phyloP scores from a whole-genome alignment of 2,888 invertebrate species.

The Sthenelais limicola region DNA sequence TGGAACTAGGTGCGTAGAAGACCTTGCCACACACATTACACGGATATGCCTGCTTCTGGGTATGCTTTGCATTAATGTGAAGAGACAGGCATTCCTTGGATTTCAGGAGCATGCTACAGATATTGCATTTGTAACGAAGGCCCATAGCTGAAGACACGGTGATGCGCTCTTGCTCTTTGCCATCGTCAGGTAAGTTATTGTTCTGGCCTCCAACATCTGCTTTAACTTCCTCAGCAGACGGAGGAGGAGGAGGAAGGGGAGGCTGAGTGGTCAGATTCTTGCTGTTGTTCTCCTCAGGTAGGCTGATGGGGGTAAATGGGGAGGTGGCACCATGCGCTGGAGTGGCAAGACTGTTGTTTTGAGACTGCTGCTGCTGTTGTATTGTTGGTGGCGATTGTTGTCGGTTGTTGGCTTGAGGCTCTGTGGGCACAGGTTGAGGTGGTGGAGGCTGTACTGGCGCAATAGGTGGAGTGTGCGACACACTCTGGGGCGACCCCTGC shows the following conservation, averaged over 20 bases:
- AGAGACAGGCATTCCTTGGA: conserved; percentile 41
- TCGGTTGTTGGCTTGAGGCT: neutral
- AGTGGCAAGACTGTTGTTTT: conserved; percentile 15
- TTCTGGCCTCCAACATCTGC: neutral
- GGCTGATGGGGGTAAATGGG: conserved; percentile 26
- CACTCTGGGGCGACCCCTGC: no score
- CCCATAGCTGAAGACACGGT: conserved; percentile 24
- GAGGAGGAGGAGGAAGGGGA: no score
- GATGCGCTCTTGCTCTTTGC: neutral
- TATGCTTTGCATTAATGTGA: conserved; percentile 44
- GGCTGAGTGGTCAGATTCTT: neutral
- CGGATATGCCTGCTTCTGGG: conserved; percentile 44
- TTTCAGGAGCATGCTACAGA: conserved; percentile 41
- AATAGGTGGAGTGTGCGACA: no score
- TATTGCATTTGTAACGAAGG: conserved; percentile 28
- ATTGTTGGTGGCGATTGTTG: neutral
- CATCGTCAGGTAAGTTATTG: neutral
- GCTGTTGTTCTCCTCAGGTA: conserved; percentile 14
- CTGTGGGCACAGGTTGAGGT: neutral
- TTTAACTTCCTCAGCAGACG: conserved; percentile 6
- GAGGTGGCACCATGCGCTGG: conserved; percentile 1
- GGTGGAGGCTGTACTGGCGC: conserved; percentile 16
- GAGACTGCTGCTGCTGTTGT: neutral
- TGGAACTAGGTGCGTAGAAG: conserved; percentile 58
- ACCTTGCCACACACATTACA: conserved; percentile 57